A percentile compares a stretch with the other conserved stretches of the same genome.
Conservation (phyloP, 2,797 vertebrate genomes). For the Pantherophis vulpinus region DNA sequence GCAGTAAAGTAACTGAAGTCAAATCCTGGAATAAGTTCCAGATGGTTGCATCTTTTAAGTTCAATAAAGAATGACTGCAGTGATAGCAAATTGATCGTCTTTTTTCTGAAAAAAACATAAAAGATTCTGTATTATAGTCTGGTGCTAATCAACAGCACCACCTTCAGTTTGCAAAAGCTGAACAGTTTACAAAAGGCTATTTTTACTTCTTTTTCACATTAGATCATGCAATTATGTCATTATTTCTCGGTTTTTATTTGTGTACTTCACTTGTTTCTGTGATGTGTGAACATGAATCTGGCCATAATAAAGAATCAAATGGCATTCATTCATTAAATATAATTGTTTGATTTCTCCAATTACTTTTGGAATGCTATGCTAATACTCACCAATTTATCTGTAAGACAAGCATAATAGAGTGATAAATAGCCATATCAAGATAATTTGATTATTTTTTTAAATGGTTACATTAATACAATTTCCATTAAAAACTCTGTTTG, state of each 20-base stretch:
- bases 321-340: background rate
- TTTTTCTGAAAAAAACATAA: constrained; percentile 28
- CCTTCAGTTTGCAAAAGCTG: constrained; percentile 56
- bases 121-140: background rate
- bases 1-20: constrained; percentile 58
- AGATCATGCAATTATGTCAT: constrained; percentile 3
- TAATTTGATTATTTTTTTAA: constrained; percentile 6
- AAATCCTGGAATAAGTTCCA: constrained; percentile 62
- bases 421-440: background rate
- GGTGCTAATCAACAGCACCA: constrained; percentile 71
- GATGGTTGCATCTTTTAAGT: constrained; percentile 53
- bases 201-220: background rate
- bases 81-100: constrained; percentile 43
- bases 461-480: background rate
- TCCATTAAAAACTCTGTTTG: background rate
- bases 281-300: constrained; percentile 16
- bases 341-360: background rate
- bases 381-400: background rate
- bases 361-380: background rate
- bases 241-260: background rate
- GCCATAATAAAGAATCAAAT: background rate
- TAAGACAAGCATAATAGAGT: background rate
- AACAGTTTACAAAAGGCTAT: background rate
- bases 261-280: background rate
- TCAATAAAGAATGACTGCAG: constrained; percentile 48